Percentiles rank a stretch among this genome's conserved stretches.
Conservation (phyloP, 2,797 vertebrate species). For the Lagodon rhomboides region DNA sequence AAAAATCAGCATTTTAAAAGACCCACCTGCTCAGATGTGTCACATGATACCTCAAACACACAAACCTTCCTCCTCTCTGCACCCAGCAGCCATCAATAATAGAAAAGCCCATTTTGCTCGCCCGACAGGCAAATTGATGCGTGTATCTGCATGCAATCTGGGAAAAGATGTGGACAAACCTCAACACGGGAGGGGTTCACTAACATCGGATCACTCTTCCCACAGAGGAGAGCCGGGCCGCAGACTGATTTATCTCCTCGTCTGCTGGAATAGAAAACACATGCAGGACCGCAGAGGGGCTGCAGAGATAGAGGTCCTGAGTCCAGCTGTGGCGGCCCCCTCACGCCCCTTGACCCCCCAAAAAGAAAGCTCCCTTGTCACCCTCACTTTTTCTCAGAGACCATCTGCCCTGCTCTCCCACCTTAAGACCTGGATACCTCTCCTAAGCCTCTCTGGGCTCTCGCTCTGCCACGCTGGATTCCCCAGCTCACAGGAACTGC, state of each 20-base stretch:
- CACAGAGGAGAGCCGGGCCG: conserved; percentile 29
- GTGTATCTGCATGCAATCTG: conserved; percentile 48
- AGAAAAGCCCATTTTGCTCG: conserved; percentile 41
- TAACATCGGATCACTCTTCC: conserved; percentile 33
- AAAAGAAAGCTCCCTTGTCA: conserved; percentile 13
- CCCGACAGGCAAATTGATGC: conserved; percentile 57
- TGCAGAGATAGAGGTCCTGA: conserved; percentile 4
- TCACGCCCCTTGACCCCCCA: conserved; percentile 33
- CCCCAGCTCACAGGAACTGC: conserved; percentile 34
- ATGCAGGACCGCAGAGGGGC: conserved; percentile 12
- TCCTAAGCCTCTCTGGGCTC: conserved; percentile 46
- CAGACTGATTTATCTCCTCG: conserved; percentile 58
- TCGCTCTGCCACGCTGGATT: conserved; percentile 46
- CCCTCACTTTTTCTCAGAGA: conserved; percentile 32
- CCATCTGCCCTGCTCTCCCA: conserved; percentile 58
- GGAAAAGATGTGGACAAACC: conserved; percentile 41
- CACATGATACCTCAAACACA: conserved; percentile 1
- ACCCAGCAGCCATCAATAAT: conserved; percentile 52
- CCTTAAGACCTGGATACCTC: conserved; percentile 53
- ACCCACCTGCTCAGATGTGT: conserved; percentile 34
- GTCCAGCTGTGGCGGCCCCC: conserved; percentile 58
- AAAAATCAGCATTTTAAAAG: not conserved
- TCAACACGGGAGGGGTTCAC: conserved; percentile 42
- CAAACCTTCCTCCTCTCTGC: conserved; percentile 13
- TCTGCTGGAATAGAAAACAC: conserved; percentile 58